phyloP scores from a whole-genome alignment of 1,140 invertebrate genomes.

The Drosophila jambulina region DNA sequence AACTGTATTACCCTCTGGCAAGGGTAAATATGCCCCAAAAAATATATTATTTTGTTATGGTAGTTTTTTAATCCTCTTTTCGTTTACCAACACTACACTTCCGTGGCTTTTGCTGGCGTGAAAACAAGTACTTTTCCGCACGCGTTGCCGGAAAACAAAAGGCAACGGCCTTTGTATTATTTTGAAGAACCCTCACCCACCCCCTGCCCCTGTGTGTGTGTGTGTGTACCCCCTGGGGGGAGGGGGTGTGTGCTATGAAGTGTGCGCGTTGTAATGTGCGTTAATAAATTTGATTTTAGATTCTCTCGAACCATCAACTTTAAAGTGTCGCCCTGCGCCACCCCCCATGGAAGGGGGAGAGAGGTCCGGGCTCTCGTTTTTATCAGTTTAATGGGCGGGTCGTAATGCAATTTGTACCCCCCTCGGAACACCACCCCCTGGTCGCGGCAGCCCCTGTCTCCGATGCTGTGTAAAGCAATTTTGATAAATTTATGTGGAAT shows the following conservation, averaged over 20 bases:
- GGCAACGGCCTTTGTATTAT: conserved; percentile 27
- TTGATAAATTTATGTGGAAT: conserved; percentile 84
- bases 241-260: conserved; percentile 57
- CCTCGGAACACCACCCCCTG: background rate
- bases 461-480: conserved; percentile 79
- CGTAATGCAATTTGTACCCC: conserved; percentile 74
- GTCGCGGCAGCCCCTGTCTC: conserved; percentile 10
- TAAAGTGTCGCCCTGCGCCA: conserved; percentile 65
- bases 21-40: background rate
- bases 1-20: background rate
- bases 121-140: conserved; percentile 30
- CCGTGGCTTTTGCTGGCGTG: conserved; percentile 1
- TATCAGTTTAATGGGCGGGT: conserved; percentile 81
- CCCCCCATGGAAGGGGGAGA: background rate
- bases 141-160: conserved; percentile 24
- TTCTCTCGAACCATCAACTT: conserved; percentile 70
- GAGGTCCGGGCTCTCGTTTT: conserved; percentile 56
- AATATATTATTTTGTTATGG: background rate
- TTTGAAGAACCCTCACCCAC: conserved; percentile 14
- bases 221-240: background rate
- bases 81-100: conserved; percentile 6
- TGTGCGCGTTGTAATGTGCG: conserved; percentile 76
- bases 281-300: conserved; percentile 83
- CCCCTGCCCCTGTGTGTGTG: background rate
- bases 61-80: background rate